Conservation (phyloP, 37 sponge, comb jelly and placozoan genomes). For the Crambe crambe region DNA sequence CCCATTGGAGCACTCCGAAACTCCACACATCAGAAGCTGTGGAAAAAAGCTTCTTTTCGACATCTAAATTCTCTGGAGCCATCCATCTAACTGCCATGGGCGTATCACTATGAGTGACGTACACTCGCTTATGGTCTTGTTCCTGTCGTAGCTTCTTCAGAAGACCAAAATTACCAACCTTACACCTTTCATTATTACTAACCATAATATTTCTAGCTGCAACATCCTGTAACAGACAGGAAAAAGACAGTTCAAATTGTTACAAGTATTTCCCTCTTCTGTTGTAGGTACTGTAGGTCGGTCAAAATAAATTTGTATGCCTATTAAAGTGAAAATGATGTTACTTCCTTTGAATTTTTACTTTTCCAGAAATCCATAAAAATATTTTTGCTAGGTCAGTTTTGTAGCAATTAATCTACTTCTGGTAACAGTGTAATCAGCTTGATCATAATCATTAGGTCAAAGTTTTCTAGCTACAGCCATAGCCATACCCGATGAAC, state of each 20-base stretch:
- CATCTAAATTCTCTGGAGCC: conserved; percentile 64
- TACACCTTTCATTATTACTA: neutral
- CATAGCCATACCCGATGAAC: neutral
- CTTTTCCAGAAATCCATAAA: too few species aligned
- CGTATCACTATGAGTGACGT: neutral
- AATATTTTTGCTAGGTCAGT: too few species aligned
- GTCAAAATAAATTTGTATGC: too few species aligned
- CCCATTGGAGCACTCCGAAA: conserved; percentile 65
- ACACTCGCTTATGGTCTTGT: neutral
- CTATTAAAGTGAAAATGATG: too few species aligned
- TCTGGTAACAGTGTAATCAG: too few species aligned
- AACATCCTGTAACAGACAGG: neutral
- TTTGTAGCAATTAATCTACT: too few species aligned
- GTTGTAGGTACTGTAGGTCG: too few species aligned
- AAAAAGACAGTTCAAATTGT: too few species aligned
- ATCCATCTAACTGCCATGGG: conserved; percentile 41
- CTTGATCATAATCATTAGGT: too few species aligned
- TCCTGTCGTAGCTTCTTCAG: neutral
- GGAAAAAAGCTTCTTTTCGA: conserved; percentile 33
- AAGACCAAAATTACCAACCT: neutral
- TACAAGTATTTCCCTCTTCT: too few species aligned
- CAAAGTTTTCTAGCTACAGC: too few species aligned
- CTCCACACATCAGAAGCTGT: conserved; percentile 75
- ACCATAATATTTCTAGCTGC: neutral
- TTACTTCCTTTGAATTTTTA: too few species aligned